Conservation (phyloP, 2,888 invertebrate genomes). For the Ectropis crepuscularia region DNA sequence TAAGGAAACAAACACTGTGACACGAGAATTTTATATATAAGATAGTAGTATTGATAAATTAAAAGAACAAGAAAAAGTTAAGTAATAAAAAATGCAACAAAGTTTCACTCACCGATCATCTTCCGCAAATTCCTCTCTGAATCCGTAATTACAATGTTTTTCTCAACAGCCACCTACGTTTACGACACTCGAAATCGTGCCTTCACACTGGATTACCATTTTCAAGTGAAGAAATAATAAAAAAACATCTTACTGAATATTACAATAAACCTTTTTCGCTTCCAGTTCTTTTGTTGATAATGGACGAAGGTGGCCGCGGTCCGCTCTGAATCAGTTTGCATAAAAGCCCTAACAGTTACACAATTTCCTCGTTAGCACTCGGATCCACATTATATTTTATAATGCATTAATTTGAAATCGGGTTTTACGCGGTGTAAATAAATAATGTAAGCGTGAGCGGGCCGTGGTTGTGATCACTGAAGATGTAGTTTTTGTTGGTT, state of each 20-base stretch:
- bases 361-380: slow-evolving; percentile 43
- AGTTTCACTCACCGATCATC: slow-evolving; percentile 46
- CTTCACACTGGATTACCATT: slow-evolving; percentile 20
- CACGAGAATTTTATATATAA: too few species aligned
- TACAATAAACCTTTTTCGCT: slow-evolving; percentile 49
- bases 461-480: slow-evolving; percentile 62
- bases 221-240: slow-evolving; percentile 25
- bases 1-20: too few species aligned
- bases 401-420: slow-evolving; percentile 52
- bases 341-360: slow-evolving; percentile 35
- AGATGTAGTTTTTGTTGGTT: slow-evolving; percentile 48
- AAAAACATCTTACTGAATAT: slow-evolving; percentile 21
- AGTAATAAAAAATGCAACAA: neutral
- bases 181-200: slow-evolving; percentile 4
- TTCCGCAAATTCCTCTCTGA: slow-evolving; percentile 38
- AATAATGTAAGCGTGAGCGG: slow-evolving; percentile 64
- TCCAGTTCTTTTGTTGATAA: slow-evolving; percentile 56
- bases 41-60: too few species aligned
- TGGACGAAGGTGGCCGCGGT: slow-evolving; percentile 48
- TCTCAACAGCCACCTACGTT: slow-evolving; percentile 9
- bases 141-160: slow-evolving; percentile 32
- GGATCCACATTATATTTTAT: slow-evolving; percentile 40
- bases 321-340: slow-evolving; percentile 38
- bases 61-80: too few species aligned
- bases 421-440: slow-evolving; percentile 62